phyloP scores from a whole-genome alignment of 2,797 vertebrate genomes.

The Pipistrellus kuhlii region DNA sequence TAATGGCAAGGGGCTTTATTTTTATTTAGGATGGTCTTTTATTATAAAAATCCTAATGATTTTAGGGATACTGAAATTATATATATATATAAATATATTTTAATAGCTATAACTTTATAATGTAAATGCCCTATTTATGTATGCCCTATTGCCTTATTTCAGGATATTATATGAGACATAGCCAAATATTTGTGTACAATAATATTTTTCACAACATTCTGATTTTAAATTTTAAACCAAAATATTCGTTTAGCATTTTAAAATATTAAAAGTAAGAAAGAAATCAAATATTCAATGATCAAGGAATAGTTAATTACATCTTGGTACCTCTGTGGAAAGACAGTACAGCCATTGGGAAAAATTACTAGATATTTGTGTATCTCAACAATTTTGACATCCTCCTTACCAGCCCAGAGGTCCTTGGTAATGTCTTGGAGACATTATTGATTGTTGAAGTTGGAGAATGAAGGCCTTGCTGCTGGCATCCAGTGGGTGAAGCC shows the following conservation, averaged over 20 bases:
- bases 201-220: not conserved
- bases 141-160: not conserved
- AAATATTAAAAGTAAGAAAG: not conserved
- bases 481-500: not conserved
- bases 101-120: not conserved
- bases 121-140: not conserved
- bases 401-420: accelerated
- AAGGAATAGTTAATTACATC: not conserved
- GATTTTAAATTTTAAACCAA: not conserved
- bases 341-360: not conserved
- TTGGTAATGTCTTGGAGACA: not conserved
- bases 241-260: not conserved
- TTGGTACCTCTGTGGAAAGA: not conserved
- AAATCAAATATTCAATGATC: not conserved
- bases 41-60: not conserved
- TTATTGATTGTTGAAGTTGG: not conserved
- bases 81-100: too few relatives aligned
- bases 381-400: not conserved
- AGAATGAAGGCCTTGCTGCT: not conserved
- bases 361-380: not conserved
- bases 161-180: not conserved
- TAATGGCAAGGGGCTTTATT: not conserved
- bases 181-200: not conserved
- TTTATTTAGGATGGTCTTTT: not conserved
- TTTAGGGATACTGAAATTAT: not conserved